Conservation (phyloP, 2,797 vertebrate genomes). For the Labeo calbasu region DNA sequence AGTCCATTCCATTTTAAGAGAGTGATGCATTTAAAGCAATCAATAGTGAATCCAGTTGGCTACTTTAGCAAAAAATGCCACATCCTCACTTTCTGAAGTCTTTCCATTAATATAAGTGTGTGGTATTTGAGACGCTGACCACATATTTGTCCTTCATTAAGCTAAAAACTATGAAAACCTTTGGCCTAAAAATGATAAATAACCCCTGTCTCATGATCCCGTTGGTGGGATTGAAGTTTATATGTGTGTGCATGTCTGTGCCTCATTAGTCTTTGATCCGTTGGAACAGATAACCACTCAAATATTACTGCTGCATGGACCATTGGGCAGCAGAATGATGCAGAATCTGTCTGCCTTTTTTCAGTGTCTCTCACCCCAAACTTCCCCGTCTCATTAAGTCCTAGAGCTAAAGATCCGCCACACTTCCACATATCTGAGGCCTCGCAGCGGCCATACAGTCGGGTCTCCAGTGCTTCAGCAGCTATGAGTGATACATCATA, state of each 20-base stretch:
- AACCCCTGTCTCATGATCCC: conserved; percentile 54
- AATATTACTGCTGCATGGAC: conserved; percentile 83
- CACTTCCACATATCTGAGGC: conserved; percentile 12
- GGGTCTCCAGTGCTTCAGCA: background rate
- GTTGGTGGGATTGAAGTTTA: conserved; percentile 53
- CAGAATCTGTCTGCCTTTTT: conserved; percentile 8
- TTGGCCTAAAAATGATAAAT: conserved; percentile 27
- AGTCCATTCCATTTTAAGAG: background rate
- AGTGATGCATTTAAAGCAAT: background rate
- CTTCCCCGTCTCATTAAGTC: conserved; percentile 27
- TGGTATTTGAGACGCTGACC: background rate
- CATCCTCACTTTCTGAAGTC: background rate
- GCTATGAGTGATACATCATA: conserved; percentile 38
- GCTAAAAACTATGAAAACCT: background rate
- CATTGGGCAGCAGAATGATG: conserved; percentile 85
- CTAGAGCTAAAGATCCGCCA: background rate
- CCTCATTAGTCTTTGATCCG: conserved; percentile 90
- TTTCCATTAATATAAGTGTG: background rate
- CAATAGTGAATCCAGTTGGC: background rate
- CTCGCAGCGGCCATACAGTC: background rate
- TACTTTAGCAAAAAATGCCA: background rate
- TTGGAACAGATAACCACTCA: conserved; percentile 80
- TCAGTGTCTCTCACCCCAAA: conserved; percentile 9
- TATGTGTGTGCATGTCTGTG: conserved; percentile 67
- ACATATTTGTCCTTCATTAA: conserved; percentile 20